These are phyloP conservation scores for Pteromalus puparum DNA, from an alignment of 1,140 invertebrate species.

Conservation along the genomic window DNA sequence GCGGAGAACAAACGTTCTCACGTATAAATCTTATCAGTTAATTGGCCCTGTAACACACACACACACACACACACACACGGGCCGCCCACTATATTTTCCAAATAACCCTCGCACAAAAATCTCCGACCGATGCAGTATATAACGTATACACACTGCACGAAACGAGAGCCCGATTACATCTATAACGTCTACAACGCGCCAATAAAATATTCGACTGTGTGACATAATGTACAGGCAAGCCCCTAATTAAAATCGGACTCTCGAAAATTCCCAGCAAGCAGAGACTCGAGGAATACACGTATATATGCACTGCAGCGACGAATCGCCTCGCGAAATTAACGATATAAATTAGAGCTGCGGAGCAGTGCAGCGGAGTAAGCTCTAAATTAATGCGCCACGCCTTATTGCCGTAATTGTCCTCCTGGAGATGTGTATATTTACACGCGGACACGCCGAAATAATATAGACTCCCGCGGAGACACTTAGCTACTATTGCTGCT, in stretches of 20 bases:
- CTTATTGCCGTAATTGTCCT: conserved; percentile 45
- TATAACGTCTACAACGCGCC: neutral
- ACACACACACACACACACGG: neutral
- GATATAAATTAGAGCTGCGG: conserved; percentile 25
- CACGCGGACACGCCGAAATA: conserved; percentile 4
- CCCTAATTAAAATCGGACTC: conserved; percentile 28
- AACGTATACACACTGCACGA: neutral
- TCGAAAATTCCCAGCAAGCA: conserved; percentile 6
- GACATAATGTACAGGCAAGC: conserved; percentile 5
- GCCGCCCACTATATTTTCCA: no score
- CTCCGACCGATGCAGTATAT: no score
- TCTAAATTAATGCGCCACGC: conserved; percentile 46
- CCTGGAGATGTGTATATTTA: conserved; percentile 32
- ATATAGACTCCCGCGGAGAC: neutral
- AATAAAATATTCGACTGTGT: conserved; percentile 21
- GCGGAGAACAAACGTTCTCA: conserved; percentile 32
- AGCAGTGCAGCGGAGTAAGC: neutral
- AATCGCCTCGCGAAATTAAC: conserved; percentile 43
- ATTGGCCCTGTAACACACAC: conserved; percentile 3
- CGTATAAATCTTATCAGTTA: conserved; percentile 21
- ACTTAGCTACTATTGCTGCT: no score
- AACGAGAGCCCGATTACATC: neutral
- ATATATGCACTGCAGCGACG: neutral
- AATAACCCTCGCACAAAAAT: no score
- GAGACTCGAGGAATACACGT: neutral